These are phyloP conservation scores for Malurus cyaneus DNA, from an alignment of 2,113 vertebrate species.

Conservation along the genomic window DNA sequence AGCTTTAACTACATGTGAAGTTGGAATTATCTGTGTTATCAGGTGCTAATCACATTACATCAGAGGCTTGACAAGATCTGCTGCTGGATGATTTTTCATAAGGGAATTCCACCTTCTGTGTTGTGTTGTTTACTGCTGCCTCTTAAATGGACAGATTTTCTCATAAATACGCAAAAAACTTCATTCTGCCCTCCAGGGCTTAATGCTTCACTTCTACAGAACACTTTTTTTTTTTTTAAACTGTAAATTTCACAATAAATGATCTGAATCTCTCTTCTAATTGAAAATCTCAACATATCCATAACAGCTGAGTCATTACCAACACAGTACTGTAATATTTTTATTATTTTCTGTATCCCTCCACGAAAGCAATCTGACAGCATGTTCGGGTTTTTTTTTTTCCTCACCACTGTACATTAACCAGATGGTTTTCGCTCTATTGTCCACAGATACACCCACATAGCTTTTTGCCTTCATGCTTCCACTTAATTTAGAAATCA, in stretches of 20 bases:
- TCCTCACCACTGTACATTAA: slow-evolving; percentile 46
- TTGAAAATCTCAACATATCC: not conserved
- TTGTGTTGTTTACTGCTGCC: not conserved
- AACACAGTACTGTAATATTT: slow-evolving; percentile 40
- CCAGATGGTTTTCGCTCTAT: slow-evolving; percentile 61
- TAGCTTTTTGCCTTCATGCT: slow-evolving; percentile 12
- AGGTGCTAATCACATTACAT: not conserved
- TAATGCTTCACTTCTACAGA: not conserved
- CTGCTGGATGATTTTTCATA: not conserved
- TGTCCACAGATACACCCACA: slow-evolving; percentile 60
- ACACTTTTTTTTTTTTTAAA: not conserved
- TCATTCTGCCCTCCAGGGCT: not conserved
- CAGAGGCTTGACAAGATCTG: not conserved
- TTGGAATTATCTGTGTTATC: not conserved
- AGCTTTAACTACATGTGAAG: not conserved
- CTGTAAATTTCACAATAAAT: not conserved
- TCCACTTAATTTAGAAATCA: slow-evolving; percentile 55
- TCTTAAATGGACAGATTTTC: not conserved
- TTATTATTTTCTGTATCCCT: slow-evolving; percentile 20
- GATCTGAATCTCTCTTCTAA: not conserved
- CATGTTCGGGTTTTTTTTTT: not conserved
- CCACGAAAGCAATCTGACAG: slow-evolving; percentile 30
- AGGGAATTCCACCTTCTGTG: not conserved
- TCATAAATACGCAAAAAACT: not conserved
- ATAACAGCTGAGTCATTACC: slow-evolving; percentile 25